Base-by-base conservation (phyloP, 2,113 vertebrate genomes). In the Podiceps cristatus region DNA sequence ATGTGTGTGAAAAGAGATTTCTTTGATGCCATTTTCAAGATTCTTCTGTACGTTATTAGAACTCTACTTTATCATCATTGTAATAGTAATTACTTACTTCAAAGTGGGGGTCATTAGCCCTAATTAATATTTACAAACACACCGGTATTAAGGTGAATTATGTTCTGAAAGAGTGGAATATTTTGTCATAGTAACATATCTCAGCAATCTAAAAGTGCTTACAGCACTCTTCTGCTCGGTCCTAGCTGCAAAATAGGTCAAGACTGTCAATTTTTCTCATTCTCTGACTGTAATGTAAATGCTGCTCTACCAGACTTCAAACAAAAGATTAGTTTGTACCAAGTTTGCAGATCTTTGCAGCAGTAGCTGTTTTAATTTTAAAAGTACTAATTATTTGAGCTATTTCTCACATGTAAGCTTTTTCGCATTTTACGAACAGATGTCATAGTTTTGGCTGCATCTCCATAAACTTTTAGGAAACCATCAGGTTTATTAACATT, bases 161-260 rank as follows among this genome's bases (percentile, higher is more conserved):
- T 50, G 20, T 76, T 91, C 44, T 63, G 23, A 69, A 88, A 35
- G 42, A 66, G 10, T 59, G 28, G 37, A 59, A 18, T 88, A 29
- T 92, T 93, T 88, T 88, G 63, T 73, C 33, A 11, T 19, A 76
- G 37, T 95, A 69, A 60, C 17, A 4, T 53, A 50, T 75, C 75
- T 92, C 55, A 71, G 86, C 86, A 77, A 40, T 75, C 62, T 35
- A n/a, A 52, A 91, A 83, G 40, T 86, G 88, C 78, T 95, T 95
- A 69, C 72, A 74, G 75, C 31, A 84, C 47, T 25, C 4, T 80
- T 80, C n/a, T 67, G 11, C 45, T 87, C 73, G 47, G 45, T 56
- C 58, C 52, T 71, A 69, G 60, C 63, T 81, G 60, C 44, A 91
- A 91, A 96, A 87, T 66, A 87, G 89, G 84, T 91, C 89, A 88